Evolutionary conservation across 1,140 invertebrate species (phyloP).

Genomic region (Danaus melanippus): DNA sequence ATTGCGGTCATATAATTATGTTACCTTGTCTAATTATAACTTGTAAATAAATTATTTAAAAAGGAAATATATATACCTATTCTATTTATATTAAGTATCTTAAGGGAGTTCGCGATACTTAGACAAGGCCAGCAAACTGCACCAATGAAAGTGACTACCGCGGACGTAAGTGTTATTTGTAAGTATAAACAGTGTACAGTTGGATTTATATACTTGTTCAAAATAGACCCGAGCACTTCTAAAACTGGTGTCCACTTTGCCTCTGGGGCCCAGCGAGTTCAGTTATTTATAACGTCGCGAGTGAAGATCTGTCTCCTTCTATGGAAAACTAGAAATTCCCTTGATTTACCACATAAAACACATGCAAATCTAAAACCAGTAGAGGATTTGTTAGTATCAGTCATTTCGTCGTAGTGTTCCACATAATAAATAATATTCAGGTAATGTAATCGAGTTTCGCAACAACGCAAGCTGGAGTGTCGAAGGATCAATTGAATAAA

Average conservation of each 20-base stretch:
- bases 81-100: slow-evolving; percentile 18
- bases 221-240: slow-evolving; percentile 60
- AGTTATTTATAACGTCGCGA: slow-evolving; percentile 57
- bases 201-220: slow-evolving; percentile 67
- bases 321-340: slow-evolving; percentile 55
- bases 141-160: slow-evolving; percentile 64
- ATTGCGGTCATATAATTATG: no score
- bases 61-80: slow-evolving; percentile 1
- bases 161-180: slow-evolving; percentile 46
- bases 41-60: no score
- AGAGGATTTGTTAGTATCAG: slow-evolving; percentile 17
- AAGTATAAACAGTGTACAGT: slow-evolving; percentile 16
- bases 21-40: no score
- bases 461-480: slow-evolving; percentile 1
- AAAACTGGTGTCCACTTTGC: slow-evolving; percentile 65
- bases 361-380: slow-evolving; percentile 21
- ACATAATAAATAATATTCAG: slow-evolving; percentile 3
- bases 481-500: slow-evolving; percentile 30
- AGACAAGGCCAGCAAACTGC: slow-evolving; percentile 31
- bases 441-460: slow-evolving; percentile 37
- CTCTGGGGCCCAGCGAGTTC: slow-evolving; percentile 37
- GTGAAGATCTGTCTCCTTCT: slow-evolving; percentile 54
- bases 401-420: slow-evolving; percentile 13
- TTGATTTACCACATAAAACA: slow-evolving; percentile 30
- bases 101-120: slow-evolving; percentile 14